Base-by-base conservation (phyloP, 2,797 vertebrate species). In the Myoxocephalus aenaeus region DNA sequence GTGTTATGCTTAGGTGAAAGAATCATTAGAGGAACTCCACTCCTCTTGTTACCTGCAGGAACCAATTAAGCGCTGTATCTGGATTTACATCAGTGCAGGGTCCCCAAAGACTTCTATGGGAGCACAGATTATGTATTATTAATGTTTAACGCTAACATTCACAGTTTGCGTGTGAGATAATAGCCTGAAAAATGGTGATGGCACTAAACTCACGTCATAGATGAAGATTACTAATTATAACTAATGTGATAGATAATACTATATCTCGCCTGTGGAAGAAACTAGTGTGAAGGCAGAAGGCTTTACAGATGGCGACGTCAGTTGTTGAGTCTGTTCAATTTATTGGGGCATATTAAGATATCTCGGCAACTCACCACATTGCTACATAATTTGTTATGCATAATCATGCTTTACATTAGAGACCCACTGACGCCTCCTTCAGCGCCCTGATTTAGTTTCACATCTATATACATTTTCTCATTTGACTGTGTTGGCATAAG, bases 11-110 rank as follows among this genome's bases (percentile, higher is more conserved):
- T 75, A 25, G 38, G 18, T 20, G 67, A 70, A 71, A 68, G 68
- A 53, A 73, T 65, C 66, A 65, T 78, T 77, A 65, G 79, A 71
- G 32, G 22, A 84, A 46, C 17, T 42, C 18, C 25, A 6, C 25
- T 48, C 34, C 20, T 46, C 17, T 15, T 50, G 63, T 72, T 70
- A 75, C 65, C 72, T 73, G 61, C 44, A 73, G 65, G 63, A 76
- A n/a, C 25, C 44, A 70, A 59, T 71, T 66, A 70, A 73, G 22
- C 22, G 4, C 6, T 32, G 4, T 68, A 65, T 83, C 75, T 76
- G 75, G 29, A 70, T 11, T 25, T 50, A 3, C 11, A 56, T 44
- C 18, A 17, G 29, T 14, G 38, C 34, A 13, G 18, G 38, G 3
- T 53, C 29, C 40, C 32, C 13, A 53, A 46, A 46, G 44, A 7